These are phyloP conservation scores for Brenthis ino DNA, from an alignment of 2,888 invertebrate genomes.

Conservation along the genomic window DNA sequence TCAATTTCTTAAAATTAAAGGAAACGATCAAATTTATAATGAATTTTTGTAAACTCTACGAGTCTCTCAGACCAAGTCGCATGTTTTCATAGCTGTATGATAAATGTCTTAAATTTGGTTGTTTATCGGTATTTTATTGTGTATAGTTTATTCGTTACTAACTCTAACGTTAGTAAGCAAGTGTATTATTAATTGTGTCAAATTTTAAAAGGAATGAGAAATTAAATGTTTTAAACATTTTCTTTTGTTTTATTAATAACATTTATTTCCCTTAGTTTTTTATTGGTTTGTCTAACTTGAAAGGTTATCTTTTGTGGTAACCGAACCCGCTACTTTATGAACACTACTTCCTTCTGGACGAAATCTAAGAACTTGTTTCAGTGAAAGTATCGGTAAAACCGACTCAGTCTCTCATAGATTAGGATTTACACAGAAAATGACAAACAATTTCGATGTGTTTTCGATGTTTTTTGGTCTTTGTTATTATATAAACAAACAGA, in stretches of 20 bases:
- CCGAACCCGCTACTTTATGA: too few species aligned
- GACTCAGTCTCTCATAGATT: too few species aligned
- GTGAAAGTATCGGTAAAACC: too few species aligned
- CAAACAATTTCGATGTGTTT: too few species aligned
- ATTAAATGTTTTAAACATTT: conserved; percentile 76
- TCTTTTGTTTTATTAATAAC: conserved; percentile 14
- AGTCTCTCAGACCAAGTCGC: conserved; percentile 53
- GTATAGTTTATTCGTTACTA: conserved; percentile 34
- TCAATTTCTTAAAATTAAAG: conserved; percentile 73
- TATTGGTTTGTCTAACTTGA: neutral
- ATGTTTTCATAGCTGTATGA: conserved; percentile 45
- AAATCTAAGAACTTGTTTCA: too few species aligned
- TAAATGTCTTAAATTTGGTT: conserved; percentile 27
- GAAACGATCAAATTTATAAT: conserved; percentile 69
- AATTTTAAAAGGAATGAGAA: conserved; percentile 55
- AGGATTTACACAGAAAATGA: too few species aligned
- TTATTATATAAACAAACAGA: too few species aligned
- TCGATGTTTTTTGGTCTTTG: too few species aligned
- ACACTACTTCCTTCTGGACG: too few species aligned
- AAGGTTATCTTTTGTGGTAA: neutral
- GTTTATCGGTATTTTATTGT: conserved; percentile 28
- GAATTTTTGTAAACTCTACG: conserved; percentile 67
- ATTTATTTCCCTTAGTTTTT: neutral
- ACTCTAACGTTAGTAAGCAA: conserved; percentile 58
- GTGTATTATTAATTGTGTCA: conserved; percentile 59